A percentile compares a stretch with the other conserved stretches of the same genome.
These are phyloP conservation scores for Amazona finschi DNA, from an alignment of 2,797 vertebrate genomes.

Conservation along the genomic window DNA sequence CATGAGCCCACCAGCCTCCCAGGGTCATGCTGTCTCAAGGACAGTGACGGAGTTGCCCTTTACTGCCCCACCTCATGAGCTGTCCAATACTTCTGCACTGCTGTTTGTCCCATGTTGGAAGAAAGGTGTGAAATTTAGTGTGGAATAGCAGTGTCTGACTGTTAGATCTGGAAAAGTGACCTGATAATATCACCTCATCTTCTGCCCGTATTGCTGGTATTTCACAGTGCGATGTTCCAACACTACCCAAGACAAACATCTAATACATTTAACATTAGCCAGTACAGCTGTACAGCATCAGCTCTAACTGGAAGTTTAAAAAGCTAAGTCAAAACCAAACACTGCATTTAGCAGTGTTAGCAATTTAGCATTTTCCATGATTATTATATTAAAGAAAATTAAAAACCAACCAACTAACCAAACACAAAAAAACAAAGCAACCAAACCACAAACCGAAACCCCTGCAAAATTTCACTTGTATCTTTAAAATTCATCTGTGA, in stretches of 20 bases:
- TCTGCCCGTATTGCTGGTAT: background rate
- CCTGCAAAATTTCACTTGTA: background rate
- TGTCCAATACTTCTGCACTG: rapidly evolving
- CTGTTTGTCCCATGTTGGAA: background rate
- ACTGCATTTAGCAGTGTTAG: background rate
- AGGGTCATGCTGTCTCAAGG: background rate
- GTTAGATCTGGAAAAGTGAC: background rate
- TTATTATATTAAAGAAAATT: background rate
- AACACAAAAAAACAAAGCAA: background rate
- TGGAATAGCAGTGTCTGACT: background rate
- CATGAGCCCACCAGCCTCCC: background rate
- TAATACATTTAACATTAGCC: background rate
- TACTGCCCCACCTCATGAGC: background rate
- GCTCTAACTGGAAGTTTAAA: background rate
- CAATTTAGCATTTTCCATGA: background rate
- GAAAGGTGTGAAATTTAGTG: background rate
- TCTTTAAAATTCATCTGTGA: background rate
- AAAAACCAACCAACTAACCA: rapidly evolving
- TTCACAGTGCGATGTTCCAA: background rate
- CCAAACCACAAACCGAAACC: background rate
- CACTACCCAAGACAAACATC: background rate
- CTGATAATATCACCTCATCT: background rate
- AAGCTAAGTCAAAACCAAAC: background rate
- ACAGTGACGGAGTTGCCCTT: background rate
- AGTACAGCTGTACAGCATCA: background rate